Conservation (phyloP, 2,888 invertebrate species). For the Orthosia cruda region DNA sequence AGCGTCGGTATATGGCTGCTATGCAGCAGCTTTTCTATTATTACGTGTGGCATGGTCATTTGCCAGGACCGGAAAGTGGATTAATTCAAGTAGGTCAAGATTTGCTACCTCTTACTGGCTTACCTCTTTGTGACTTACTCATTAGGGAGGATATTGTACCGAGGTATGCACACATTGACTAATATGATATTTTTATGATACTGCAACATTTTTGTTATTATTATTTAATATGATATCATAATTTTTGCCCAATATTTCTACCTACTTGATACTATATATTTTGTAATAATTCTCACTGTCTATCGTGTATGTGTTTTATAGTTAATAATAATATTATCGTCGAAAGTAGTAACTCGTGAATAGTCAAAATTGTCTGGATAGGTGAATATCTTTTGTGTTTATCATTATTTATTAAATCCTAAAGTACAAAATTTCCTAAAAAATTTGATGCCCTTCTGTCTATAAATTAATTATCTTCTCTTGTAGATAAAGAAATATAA, state of each 20-base stretch:
- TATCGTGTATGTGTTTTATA: constrained; percentile 69
- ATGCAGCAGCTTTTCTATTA: constrained; percentile 96
- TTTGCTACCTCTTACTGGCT: constrained; percentile 92
- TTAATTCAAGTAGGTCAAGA: constrained; percentile 95
- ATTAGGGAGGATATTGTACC: constrained; percentile 95
- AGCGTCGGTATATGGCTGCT: constrained; percentile 94
- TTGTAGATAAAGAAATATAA: constrained; percentile 42
- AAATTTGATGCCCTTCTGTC: constrained; percentile 13
- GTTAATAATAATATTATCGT: constrained; percentile 35
- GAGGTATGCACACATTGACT: constrained; percentile 95
- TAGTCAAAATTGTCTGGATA: constrained; percentile 19
- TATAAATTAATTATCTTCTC: constrained; percentile 22
- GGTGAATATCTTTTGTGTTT: constrained; percentile 25
- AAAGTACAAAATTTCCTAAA: constrained; percentile 63
- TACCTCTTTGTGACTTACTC: constrained; percentile 95
- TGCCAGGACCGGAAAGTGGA: constrained; percentile 92
- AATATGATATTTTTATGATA: constrained; percentile 75
- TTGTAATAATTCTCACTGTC: constrained; percentile 54
- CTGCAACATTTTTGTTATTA: constrained; percentile 56
- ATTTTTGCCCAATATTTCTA: constrained; percentile 68
- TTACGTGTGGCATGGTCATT: constrained; percentile 95
- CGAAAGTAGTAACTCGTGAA: constrained; percentile 12
- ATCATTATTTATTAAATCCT: constrained; percentile 38
- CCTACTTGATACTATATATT: constrained; percentile 51
- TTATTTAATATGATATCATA: constrained; percentile 39